A percentile compares a stretch with the other conserved stretches of the same genome.
Evolutionary conservation across 2,113 vertebrate genomes (phyloP).

Genomic region (Alligator sinensis): DNA sequence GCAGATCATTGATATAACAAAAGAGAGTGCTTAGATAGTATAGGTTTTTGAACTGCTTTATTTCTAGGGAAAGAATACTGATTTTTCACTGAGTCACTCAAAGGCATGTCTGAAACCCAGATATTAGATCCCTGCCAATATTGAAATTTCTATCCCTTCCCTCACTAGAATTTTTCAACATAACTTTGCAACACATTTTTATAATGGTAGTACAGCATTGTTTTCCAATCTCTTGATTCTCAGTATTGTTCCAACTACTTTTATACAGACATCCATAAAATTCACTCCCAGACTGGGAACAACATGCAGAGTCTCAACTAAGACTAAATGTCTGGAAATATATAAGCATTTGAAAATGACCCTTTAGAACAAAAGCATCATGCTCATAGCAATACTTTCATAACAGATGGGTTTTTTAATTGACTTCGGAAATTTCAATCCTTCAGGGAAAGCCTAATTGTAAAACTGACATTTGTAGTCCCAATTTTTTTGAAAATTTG

Average conservation of each 20-base stretch:
- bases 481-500: not conserved
- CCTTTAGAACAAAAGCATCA: fast-evolving
- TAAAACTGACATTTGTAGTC: fast-evolving
- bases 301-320: not conserved
- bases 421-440: not conserved
- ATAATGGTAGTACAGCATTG: not conserved
- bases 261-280: fast-evolving
- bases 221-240: fast-evolving
- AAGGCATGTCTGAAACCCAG: fast-evolving
- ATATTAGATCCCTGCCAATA: not conserved
- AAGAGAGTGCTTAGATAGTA: not conserved
- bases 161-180: not conserved
- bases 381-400: not conserved
- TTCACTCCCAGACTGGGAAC: not conserved
- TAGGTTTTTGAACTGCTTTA: not conserved
- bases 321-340: not conserved
- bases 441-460: not conserved
- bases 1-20: not conserved
- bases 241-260: not conserved
- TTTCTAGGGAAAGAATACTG: not conserved
- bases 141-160: not conserved
- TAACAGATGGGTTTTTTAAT: not conserved
- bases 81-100: not conserved
- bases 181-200: not conserved
- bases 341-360: not conserved